Percentiles rank a stretch among this genome's conserved stretches.
These are phyloP conservation scores for Tubiluchus corallicola DNA, from an alignment of 2,888 invertebrate genomes.

Conservation along the genomic window DNA sequence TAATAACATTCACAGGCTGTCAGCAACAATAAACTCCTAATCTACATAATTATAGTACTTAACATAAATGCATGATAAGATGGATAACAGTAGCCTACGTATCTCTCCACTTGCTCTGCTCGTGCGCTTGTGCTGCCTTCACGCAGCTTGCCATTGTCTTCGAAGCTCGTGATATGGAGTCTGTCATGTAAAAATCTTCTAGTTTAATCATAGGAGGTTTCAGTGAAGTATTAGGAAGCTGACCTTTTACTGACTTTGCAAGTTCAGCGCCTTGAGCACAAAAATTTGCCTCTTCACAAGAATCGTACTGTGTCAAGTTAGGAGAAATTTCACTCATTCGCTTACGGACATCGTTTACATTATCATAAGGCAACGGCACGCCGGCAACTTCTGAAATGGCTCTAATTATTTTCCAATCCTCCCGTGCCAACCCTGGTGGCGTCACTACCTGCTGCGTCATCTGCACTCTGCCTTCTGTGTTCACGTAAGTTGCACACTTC, in stretches of 20 bases:
- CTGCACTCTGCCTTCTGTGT: slow-evolving; percentile 92
- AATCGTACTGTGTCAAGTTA: slow-evolving; percentile 63
- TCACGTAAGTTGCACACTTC: slow-evolving; percentile 72
- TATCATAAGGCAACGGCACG: slow-evolving; percentile 63
- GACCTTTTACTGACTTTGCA: slow-evolving; percentile 31
- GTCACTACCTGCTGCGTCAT: slow-evolving; percentile 17
- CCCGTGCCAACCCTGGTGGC: slow-evolving; percentile 44
- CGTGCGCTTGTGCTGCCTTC: too few relatives aligned
- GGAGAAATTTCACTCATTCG: slow-evolving; percentile 71
- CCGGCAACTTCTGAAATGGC: slow-evolving; percentile 76
- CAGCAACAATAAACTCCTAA: too few relatives aligned
- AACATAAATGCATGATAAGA: too few relatives aligned
- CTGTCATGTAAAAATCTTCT: slow-evolving; percentile 70
- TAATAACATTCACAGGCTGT: too few relatives aligned
- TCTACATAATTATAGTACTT: too few relatives aligned
- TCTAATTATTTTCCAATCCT: slow-evolving; percentile 95
- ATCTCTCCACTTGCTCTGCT: too few relatives aligned
- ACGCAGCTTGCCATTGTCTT: slow-evolving; percentile 98
- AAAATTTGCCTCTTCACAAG: slow-evolving; percentile 64
- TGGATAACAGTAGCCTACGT: too few relatives aligned
- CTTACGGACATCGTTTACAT: slow-evolving; percentile 54
- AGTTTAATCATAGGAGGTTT: slow-evolving; percentile 38
- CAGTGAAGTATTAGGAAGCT: slow-evolving; percentile 1
- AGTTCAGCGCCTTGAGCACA: slow-evolving; percentile 59
- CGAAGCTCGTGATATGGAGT: slow-evolving; percentile 83